phyloP scores from a whole-genome alignment of 2,888 invertebrate genomes.

The Leptopilina myrica region DNA sequence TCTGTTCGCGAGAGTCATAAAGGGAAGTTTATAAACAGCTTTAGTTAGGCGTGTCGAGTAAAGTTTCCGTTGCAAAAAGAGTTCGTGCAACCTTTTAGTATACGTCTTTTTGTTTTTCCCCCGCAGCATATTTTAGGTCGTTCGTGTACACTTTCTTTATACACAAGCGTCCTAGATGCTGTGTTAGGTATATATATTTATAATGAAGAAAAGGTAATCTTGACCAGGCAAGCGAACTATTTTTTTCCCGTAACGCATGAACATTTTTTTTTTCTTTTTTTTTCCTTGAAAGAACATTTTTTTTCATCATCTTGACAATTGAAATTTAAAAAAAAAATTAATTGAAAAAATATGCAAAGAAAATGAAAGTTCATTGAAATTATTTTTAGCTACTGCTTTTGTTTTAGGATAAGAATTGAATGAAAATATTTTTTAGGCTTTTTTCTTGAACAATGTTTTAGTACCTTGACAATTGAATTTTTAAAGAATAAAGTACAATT shows the following conservation, averaged over 20 bases:
- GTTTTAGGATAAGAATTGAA: too few relatives aligned
- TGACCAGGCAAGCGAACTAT: neutral
- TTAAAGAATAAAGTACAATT: too few relatives aligned
- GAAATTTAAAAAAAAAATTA: too few relatives aligned
- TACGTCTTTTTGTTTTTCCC: neutral
- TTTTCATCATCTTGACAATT: too few relatives aligned
- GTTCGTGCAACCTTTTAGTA: slow-evolving; percentile 17
- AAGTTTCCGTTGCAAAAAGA: slow-evolving; percentile 23
- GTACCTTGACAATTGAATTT: too few relatives aligned
- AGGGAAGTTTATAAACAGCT: slow-evolving; percentile 39
- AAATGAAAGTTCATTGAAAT: too few relatives aligned
- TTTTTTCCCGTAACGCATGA: neutral
- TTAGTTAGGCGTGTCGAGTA: slow-evolving; percentile 15
- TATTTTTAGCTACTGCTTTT: too few relatives aligned
- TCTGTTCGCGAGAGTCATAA: slow-evolving; percentile 8
- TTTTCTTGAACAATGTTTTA: too few relatives aligned
- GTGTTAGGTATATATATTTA: too few relatives aligned
- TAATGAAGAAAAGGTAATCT: neutral
- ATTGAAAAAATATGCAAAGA: too few relatives aligned
- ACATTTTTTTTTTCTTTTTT: neutral
- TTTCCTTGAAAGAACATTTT: neutral
- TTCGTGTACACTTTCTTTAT: neutral
- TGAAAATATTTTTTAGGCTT: too few relatives aligned
- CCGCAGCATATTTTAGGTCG: slow-evolving; percentile 1
- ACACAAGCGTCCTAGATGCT: neutral